Evolutionary conservation across 1,140 invertebrate genomes (phyloP), one percentile per base, ranked within the genome.

Genomic region (Xylocopa sonorina): DNA sequence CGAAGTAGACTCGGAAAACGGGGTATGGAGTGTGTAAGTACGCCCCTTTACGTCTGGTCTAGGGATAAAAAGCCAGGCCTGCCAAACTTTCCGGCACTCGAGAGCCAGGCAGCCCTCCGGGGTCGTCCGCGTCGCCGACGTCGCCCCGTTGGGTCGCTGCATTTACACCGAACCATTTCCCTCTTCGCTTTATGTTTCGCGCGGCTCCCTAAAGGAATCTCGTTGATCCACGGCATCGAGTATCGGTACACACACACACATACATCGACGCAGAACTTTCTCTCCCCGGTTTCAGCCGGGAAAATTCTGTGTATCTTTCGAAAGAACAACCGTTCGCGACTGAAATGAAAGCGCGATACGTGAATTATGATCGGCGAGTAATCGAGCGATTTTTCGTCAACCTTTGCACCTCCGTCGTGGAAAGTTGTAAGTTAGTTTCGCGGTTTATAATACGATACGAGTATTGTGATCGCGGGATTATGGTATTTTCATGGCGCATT

Each of bases 1-100:
- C 55, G 68, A 78, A 72, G 75, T 63, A 78, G 72, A 68, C 58
- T 69, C 29, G 81, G 64, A 43, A 63, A 55, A 12, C 48, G 79
- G 75, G 62, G 41, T 57, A 62, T 81, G 78, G 82, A 81, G 64
- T 84, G 74, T 81, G 69, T 71, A 74, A 85, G 83, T 85, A 73
- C 82, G 83, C 78, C 79, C 83, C 74, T 85, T 85, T 85, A 77
- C 83, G 82, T 85, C 83, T 85, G 79, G 79, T 83, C 73, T 71
- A 84, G 79, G 83, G 83, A 85, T 85, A 85, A 85, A 85, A 85
- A 84, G 83, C 73, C 79, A 81, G 77, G 79, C 78, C 83, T 85
- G 83, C 83, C 83, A 85, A 85, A 85, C 82, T 85, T 85, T 85
- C 74, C 74, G 50, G 57, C 60, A 78, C 83, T 85, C 74, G 83